Evolutionary conservation across 2,888 invertebrate genomes (phyloP), one percentile per base, ranked within the genome.

Genomic region (Dasysyrphus albostriatus): DNA sequence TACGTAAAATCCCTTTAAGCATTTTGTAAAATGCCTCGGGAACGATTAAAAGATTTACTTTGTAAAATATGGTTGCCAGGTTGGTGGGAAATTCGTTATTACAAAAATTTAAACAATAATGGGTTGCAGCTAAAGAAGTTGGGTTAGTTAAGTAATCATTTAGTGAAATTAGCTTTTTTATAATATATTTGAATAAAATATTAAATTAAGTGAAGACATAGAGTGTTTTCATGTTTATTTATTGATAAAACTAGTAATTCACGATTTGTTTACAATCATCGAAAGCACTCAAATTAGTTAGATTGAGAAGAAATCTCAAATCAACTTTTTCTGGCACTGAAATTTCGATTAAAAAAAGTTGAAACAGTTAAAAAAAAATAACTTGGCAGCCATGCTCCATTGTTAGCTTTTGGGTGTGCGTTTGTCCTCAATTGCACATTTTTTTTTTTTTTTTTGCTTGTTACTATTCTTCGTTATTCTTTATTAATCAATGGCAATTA

Each of bases 401-500:
- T 54, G 37, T 9, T 37, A 49, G 67, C 49, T 49, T 29, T 74
- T 61, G 29, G 59, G 67, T 54, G 54, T 79, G 63, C 51, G 59
- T 78, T 51, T 59, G 83, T 34, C 24, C 78, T 34, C 83, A 83
- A 69, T 73, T 83, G 78, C 72, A 49, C 79, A 54, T 73, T 70
- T 42, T 42, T 37, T 37, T 34, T 12, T 42, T 24, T 24, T 24
- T 24, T 24, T 3, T 24, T 2, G 24, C 24, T 24, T n/a, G 3
- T 39, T 19, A 16, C 16, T 44, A 3, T 14, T 74, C 51, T 37
- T 67, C 37, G 47, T 63, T 79, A 74, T 83, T 80, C 69, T 74
- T 83, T 75, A 56, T 75, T 80, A 69, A 73, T 79, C 73, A 83
- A 54, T 58, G 78, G 61, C 67, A 83, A 70, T 84, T 80, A 54